phyloP scores from a whole-genome alignment of 1,140 invertebrate species.

The Cotesia vestalis region DNA sequence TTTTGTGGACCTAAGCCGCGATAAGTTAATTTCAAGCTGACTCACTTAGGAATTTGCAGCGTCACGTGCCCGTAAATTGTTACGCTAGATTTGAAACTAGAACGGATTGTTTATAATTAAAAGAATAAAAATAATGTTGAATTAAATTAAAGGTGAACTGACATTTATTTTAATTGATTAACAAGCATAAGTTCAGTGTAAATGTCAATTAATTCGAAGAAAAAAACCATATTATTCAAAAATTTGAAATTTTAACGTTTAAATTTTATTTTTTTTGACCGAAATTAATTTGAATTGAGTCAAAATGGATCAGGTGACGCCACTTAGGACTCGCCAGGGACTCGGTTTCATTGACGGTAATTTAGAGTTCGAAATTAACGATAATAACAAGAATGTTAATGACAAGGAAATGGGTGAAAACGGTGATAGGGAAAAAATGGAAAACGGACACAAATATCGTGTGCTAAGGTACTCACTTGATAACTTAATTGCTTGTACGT shows the following conservation, averaged over 20 bases:
- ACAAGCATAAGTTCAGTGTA: too few species aligned
- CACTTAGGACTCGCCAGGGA: constrained; percentile 40
- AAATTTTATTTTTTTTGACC: too few species aligned
- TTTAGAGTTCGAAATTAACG: constrained; percentile 47
- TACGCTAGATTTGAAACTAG: background rate
- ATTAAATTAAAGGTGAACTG: too few species aligned
- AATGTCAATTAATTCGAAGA: background rate
- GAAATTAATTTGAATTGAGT: background rate
- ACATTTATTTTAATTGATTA: too few species aligned
- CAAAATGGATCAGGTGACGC: constrained; percentile 51
- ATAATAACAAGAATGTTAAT: constrained; percentile 30
- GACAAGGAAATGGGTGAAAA: background rate
- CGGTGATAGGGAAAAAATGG: constrained; percentile 31
- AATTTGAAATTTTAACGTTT: background rate
- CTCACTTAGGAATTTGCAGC: constrained; percentile 34
- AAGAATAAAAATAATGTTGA: too few species aligned
- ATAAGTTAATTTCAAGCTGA: constrained; percentile 25
- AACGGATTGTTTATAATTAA: background rate
- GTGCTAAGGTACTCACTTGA: constrained; percentile 54
- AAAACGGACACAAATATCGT: constrained; percentile 48
- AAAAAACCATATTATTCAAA: background rate
- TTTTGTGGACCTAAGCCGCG: background rate
- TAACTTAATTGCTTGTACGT: too few species aligned
- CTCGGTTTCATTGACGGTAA: constrained; percentile 46
- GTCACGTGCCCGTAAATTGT: constrained; percentile 25